Evolutionary conservation across 2,888 invertebrate genomes (phyloP), one percentile per base, ranked within the genome.

Genomic region (Microctonus brassicae): DNA sequence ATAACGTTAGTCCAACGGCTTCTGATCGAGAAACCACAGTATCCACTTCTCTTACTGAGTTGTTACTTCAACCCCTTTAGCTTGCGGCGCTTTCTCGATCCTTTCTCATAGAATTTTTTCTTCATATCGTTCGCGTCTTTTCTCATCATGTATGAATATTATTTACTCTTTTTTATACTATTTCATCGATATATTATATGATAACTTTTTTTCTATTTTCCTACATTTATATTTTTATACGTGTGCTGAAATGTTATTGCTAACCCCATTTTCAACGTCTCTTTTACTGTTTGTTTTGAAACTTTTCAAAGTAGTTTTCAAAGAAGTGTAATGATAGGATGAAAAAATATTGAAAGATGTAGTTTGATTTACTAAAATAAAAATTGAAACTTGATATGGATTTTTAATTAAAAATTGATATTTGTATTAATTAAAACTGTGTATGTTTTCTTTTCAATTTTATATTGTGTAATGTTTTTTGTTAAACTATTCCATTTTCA

Each of bases 21-120:
- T 52, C 64, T 64, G 64, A 64, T 64, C 53, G 64, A 64, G 64
- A 34, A 64, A 64, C 64, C 64, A 22, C 64, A 64, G 53, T 47
- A 64, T 53, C 53, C 64, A 64, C 64, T 64, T 64, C 64, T 64
- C 33, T 5, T 17, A 53, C 55, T 26, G 55, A 13, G 22, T 36
- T 53, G 3, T 20, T 52, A 55, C 65, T 53, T 29, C 63, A 47
- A 63, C 29, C 47, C 29, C 61, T 61, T 42, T 47, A 29, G 63
- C 63, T 29, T 17, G 33, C 63, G 47, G 47, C 36, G 17, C 10
- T 24, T 17, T 47, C 42, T 63, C 47, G 26, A 26, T 24, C 13
- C n/a, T n/a, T n/a, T n/a, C n/a, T n/a, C 47, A 26, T 26, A 52
- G 10, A 39, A n/a, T 26, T n/a, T 20, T 47, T 47, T 47, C 47